A percentile compares a stretch with the other conserved stretches of the same genome.
Conservation (phyloP, 2,113 vertebrate species). For the Sturnus vulgaris region DNA sequence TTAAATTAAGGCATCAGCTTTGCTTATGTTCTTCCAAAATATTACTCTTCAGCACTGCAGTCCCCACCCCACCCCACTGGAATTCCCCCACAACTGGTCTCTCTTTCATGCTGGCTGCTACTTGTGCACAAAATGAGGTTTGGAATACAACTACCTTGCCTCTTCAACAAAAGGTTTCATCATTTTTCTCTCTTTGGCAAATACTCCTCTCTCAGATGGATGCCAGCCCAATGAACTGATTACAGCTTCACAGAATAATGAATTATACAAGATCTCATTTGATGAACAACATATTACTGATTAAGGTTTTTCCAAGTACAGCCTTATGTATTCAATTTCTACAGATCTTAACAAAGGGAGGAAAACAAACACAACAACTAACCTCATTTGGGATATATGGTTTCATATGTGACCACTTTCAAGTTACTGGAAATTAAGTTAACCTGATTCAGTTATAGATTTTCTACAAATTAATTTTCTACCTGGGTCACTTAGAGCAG, state of each 20-base stretch:
- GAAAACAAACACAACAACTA: neutral
- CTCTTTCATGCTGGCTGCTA: neutral
- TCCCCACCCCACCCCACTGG: neutral
- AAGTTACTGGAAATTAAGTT: neutral
- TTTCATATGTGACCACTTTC: neutral
- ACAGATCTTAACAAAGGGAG: neutral
- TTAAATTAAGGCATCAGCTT: neutral
- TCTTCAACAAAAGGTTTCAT: neutral
- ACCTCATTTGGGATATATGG: neutral
- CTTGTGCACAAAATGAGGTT: neutral
- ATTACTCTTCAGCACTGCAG: neutral
- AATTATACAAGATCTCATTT: neutral
- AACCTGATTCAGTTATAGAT: neutral
- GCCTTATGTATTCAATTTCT: neutral
- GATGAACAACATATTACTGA: neutral
- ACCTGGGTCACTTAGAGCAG: neutral
- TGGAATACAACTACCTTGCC: neutral
- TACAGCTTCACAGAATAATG: neutral
- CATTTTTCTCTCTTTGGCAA: neutral
- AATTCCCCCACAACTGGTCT: neutral
- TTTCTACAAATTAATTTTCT: neutral
- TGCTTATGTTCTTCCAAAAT: neutral
- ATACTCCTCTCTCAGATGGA: neutral
- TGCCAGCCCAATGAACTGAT: neutral
- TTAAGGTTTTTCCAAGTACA: neutral